Evolutionary conservation across 2,113 vertebrate species (phyloP).

Genomic region (Pedetes capensis): DNA sequence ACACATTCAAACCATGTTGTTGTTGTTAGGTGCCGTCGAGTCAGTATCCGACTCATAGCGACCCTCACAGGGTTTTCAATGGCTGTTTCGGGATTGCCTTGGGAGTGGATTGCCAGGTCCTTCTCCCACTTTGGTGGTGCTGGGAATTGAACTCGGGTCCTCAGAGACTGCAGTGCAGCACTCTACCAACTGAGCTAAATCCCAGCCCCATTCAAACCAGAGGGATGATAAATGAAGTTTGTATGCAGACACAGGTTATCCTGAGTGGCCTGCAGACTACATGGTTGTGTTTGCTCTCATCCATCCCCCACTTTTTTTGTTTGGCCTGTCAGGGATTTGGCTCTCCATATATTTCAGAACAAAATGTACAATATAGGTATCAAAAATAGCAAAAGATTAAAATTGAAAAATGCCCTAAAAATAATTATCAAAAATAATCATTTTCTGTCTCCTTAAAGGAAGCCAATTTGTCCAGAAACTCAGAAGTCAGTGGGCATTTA

Average conservation of each 20-base stretch:
- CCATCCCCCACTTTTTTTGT: background rate
- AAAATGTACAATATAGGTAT: conserved; percentile 14
- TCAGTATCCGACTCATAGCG: too few relatives aligned
- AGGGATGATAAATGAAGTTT: background rate
- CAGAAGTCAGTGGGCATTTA: background rate
- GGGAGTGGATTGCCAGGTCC: too few relatives aligned
- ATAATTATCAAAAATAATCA: background rate
- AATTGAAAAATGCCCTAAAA: background rate
- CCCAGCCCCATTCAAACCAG: background rate
- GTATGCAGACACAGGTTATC: background rate
- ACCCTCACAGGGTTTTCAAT: too few relatives aligned
- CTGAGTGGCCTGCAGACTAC: background rate
- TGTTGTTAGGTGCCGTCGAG: too few relatives aligned
- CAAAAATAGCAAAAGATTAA: background rate
- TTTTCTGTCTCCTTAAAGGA: background rate
- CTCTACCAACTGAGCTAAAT: too few relatives aligned
- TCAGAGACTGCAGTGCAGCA: too few relatives aligned
- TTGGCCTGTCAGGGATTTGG: background rate
- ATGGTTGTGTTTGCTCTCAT: background rate
- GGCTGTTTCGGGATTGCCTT: too few relatives aligned
- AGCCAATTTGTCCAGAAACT: background rate
- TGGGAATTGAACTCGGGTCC: too few relatives aligned
- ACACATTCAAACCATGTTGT: background rate
- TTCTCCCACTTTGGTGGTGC: too few relatives aligned
- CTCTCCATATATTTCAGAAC: background rate